These are phyloP conservation scores for Strix aluco DNA, from an alignment of 2,113 vertebrate species.

Conservation along the genomic window DNA sequence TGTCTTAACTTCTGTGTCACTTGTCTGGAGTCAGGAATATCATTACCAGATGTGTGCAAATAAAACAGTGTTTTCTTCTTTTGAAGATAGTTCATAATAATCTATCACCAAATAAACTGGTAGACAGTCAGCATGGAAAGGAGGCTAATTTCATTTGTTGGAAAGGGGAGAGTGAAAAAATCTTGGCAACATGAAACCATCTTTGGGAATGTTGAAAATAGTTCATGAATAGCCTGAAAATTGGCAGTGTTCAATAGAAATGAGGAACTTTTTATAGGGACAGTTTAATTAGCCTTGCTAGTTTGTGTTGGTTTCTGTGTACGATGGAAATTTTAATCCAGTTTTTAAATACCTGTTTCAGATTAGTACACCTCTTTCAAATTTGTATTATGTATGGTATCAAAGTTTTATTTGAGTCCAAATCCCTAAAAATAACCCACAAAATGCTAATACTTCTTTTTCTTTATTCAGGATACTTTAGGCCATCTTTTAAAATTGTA, in stretches of 20 bases:
- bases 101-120: not conserved
- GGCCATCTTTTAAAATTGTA: not conserved
- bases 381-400: not conserved
- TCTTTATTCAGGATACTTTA: not conserved
- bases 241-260: slow-evolving; percentile 1
- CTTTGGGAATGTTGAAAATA: not conserved
- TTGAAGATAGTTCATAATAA: slow-evolving; percentile 1
- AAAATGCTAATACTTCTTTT: not conserved
- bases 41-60: not conserved
- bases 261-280: not conserved
- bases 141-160: slow-evolving; percentile 6
- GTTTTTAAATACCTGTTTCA: not conserved
- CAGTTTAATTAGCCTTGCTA: not conserved
- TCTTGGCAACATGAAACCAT: not conserved
- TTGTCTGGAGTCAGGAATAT: slow-evolving; percentile 3
- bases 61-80: slow-evolving; percentile 2
- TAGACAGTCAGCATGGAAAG: not conserved
- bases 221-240: slow-evolving; percentile 18
- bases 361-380: not conserved
- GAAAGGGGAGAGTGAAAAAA: not conserved
- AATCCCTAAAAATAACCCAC: not conserved
- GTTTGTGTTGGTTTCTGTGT: not conserved
- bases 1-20: not conserved
- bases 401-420: not conserved
- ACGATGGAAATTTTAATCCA: not conserved